These are phyloP conservation scores for Erythrocercus mccallii DNA, from an alignment of 2,113 vertebrate species.

Conservation along the genomic window DNA sequence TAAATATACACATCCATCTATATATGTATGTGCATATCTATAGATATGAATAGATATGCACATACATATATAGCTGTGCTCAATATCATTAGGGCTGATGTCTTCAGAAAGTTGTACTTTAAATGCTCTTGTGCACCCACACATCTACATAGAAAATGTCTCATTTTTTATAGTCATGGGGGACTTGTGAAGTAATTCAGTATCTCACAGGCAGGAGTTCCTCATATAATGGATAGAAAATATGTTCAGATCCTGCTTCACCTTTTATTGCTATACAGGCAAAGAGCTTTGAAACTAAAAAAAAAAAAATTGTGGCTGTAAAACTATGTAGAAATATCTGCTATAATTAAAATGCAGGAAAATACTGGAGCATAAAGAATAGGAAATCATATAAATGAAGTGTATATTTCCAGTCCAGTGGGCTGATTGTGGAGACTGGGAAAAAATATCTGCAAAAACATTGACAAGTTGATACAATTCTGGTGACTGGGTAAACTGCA, in stretches of 20 bases:
- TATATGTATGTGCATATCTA: background rate
- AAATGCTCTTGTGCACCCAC: background rate
- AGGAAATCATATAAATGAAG: background rate
- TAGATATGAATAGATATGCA: background rate
- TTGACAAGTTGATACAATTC: background rate
- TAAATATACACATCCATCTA: background rate
- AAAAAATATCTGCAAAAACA: background rate
- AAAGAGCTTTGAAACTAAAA: background rate
- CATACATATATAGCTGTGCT: background rate
- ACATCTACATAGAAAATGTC: background rate
- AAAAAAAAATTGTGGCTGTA: background rate
- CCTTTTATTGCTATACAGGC: background rate
- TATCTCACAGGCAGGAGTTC: background rate
- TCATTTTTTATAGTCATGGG: background rate
- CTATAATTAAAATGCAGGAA: background rate
- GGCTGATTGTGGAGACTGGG: background rate
- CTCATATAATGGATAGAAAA: background rate
- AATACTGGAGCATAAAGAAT: background rate
- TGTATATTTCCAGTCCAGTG: background rate
- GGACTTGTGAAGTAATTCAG: slow-evolving; percentile 16
- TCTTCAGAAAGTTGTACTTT: background rate
- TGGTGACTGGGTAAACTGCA: background rate
- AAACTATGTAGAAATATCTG: background rate
- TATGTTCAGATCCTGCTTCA: background rate
- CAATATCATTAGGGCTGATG: slow-evolving; percentile 12